Conservation (phyloP, 2,888 invertebrate species). For the Pocota personata region DNA sequence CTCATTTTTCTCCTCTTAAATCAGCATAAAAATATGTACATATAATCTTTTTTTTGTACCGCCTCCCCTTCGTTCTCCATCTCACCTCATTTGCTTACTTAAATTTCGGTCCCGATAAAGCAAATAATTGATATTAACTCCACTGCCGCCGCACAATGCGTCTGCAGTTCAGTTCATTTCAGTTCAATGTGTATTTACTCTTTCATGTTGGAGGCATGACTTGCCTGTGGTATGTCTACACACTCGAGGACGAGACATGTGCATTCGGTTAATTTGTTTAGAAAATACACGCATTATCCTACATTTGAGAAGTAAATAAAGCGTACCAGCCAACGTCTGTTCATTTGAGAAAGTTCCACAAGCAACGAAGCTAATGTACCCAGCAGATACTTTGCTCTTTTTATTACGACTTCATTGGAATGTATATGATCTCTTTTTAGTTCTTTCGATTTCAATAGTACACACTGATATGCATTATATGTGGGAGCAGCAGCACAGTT, state of each 20-base stretch:
- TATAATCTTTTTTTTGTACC: not conserved
- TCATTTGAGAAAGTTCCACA: slow-evolving; percentile 47
- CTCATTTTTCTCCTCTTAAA: not conserved
- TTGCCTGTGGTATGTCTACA: slow-evolving; percentile 14
- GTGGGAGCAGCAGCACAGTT: slow-evolving; percentile 56
- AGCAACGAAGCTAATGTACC: slow-evolving; percentile 24
- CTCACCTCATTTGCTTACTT: slow-evolving; percentile 16
- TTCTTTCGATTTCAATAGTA: slow-evolving; percentile 36
- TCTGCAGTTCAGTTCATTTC: slow-evolving; percentile 21
- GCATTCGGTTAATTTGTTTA: slow-evolving; percentile 66
- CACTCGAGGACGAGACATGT: slow-evolving; percentile 30
- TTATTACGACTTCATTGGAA: slow-evolving; percentile 63
- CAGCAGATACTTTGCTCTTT: slow-evolving; percentile 44
- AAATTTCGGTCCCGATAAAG: slow-evolving; percentile 58
- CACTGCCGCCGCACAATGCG: slow-evolving; percentile 29
- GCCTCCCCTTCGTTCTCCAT: not conserved
- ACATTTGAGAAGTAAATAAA: slow-evolving; percentile 60
- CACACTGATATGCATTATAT: slow-evolving; percentile 10
- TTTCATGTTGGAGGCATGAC: slow-evolving; percentile 21
- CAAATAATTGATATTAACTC: slow-evolving; percentile 69
- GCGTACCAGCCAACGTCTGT: slow-evolving; percentile 7
- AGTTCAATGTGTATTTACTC: slow-evolving; percentile 26
- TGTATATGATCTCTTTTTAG: slow-evolving; percentile 55
- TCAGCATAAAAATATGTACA: not conserved
- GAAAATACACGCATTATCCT: slow-evolving; percentile 68